Evolutionary conservation across 64 coral and sea anemone genomes (phyloP).

Genomic region (Dendronephthya gigantea): DNA sequence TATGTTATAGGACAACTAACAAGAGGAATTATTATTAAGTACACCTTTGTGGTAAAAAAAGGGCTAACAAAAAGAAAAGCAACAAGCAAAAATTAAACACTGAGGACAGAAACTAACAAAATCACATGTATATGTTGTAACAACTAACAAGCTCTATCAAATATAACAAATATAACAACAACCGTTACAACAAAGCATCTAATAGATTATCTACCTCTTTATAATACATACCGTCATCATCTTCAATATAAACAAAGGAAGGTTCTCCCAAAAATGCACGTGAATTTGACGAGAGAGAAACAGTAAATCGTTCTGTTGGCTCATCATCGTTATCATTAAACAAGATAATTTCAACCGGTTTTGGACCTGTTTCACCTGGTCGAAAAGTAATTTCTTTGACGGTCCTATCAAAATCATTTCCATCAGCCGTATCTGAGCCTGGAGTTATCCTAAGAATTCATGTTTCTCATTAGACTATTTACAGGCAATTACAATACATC

Average conservation of each 20-base stretch:
- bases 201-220: no score
- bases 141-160: no score
- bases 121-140: no score
- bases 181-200: no score
- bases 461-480: background rate
- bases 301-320: background rate
- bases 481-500: no score
- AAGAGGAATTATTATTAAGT: no score
- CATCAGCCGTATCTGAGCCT: background rate
- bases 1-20: no score
- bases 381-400: background rate
- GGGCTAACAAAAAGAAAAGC: no score
- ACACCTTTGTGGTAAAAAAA: no score
- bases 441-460: background rate
- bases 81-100: no score
- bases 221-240: conserved; percentile 3
- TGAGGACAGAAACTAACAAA: no score
- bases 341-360: background rate
- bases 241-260: background rate
- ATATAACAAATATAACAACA: no score
- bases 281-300: background rate
- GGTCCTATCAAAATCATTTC: background rate
- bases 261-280: background rate
- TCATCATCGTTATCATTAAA: background rate
- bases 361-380: background rate